Evolutionary conservation across 2,888 invertebrate genomes (phyloP).

Genomic region (Arrhopalites spinosus): DNA sequence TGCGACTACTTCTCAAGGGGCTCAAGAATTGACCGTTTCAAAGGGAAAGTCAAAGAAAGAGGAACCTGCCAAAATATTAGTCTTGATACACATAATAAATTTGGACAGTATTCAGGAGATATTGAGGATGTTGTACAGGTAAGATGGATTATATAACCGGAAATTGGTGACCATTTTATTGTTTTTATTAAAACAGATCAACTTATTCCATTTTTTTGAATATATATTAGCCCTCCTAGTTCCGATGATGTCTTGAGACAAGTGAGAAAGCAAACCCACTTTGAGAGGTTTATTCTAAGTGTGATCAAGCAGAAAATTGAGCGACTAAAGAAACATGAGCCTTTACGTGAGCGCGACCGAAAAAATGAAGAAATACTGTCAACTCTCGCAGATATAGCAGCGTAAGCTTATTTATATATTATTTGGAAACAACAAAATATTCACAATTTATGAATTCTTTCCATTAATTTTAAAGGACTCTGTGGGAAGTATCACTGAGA

Average conservation of each 20-base stretch:
- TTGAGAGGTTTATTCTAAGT: conserved; percentile 44
- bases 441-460: background rate
- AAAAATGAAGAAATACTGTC: conserved; percentile 19
- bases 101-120: conserved; percentile 43
- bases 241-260: background rate
- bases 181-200: too few species aligned
- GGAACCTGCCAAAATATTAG: background rate
- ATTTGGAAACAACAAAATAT: background rate
- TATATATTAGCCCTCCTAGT: background rate
- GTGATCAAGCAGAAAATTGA: conserved; percentile 42
- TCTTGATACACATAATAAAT: conserved; percentile 39
- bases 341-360: conserved; percentile 39
- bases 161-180: background rate
- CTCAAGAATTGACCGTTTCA: background rate
- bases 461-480: conserved; percentile 2
- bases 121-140: conserved; percentile 39
- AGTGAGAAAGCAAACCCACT: conserved; percentile 15
- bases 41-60: conserved; percentile 35
- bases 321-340: conserved; percentile 38
- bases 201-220: too few species aligned
- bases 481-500: conserved; percentile 25
- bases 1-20: background rate
- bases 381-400: conserved; percentile 21
- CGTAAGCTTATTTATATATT: conserved; percentile 15
- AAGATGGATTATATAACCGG: conserved; percentile 1